A percentile compares a stretch with the other conserved stretches of the same genome.
phyloP scores from a whole-genome alignment of 2,113 vertebrate species.

The Tachuris rubrigastra region DNA sequence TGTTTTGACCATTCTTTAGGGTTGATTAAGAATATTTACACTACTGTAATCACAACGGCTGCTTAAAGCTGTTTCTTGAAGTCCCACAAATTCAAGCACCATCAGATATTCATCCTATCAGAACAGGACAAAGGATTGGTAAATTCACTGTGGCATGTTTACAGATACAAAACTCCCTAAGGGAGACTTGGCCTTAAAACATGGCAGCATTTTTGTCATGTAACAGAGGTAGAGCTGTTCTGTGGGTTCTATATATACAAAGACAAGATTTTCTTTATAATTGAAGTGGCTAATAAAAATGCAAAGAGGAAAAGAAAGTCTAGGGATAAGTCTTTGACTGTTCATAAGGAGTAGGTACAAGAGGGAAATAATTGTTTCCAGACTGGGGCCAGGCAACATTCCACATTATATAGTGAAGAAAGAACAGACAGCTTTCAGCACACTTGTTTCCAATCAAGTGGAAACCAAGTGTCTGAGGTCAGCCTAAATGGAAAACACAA shows the following conservation, averaged over 20 bases:
- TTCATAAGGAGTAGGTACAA: not conserved
- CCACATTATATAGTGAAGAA: not conserved
- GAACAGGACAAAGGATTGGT: not conserved
- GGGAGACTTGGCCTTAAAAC: not conserved
- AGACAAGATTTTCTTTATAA: not conserved
- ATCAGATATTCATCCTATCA: not conserved
- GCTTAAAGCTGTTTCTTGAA: not conserved
- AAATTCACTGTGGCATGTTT: not conserved
- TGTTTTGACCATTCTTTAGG: not conserved
- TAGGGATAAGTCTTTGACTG: not conserved
- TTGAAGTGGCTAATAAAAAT: not conserved
- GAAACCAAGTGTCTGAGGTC: not conserved
- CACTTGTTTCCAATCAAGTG: conserved; percentile 4
- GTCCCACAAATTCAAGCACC: not conserved
- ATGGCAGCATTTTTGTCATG: not conserved
- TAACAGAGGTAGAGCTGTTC: not conserved
- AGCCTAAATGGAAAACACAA: conserved; percentile 9
- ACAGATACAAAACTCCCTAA: not conserved
- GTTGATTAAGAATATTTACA: not conserved
- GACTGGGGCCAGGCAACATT: not conserved
- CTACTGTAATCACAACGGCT: not conserved
- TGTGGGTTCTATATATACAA: not conserved
- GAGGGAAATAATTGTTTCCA: conserved; percentile 38
- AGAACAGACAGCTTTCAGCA: not conserved
- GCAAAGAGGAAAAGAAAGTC: not conserved